These are phyloP conservation scores for Microplitis deprimator DNA, from an alignment of 2,888 invertebrate genomes.

Conservation along the genomic window DNA sequence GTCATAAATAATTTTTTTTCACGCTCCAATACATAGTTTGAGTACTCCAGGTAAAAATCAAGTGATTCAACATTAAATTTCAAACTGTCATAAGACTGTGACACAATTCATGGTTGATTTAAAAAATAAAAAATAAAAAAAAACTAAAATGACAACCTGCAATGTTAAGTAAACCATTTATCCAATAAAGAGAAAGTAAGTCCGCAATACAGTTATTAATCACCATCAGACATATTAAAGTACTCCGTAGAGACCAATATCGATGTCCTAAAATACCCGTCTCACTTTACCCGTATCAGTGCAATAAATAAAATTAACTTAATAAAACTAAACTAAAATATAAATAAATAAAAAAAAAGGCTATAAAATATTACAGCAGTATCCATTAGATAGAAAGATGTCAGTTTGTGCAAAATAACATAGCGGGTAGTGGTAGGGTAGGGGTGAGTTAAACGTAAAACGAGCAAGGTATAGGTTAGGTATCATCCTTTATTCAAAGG, in stretches of 20 bases:
- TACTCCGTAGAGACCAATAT: slow-evolving; percentile 28
- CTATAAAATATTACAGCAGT: neutral
- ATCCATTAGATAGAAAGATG: slow-evolving; percentile 8
- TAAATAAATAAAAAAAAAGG: neutral
- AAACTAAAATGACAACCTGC: slow-evolving; percentile 28
- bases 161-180: slow-evolving; percentile 38
- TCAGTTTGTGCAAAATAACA: slow-evolving; percentile 20
- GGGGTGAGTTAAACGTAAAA: slow-evolving; percentile 56
- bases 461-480: slow-evolving; percentile 51
- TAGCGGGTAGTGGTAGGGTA: neutral
- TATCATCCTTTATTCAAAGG: slow-evolving; percentile 59
- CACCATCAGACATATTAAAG: slow-evolving; percentile 26
- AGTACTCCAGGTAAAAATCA: neutral
- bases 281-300: neutral
- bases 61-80: neutral
- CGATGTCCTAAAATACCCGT: neutral
- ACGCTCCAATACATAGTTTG: neutral
- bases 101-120: neutral
- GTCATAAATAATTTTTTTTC: neutral
- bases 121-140: neutral
- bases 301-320: slow-evolving; percentile 4
- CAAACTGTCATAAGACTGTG: neutral
- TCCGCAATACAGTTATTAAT: slow-evolving; percentile 31
- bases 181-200: slow-evolving; percentile 44
- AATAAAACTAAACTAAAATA: neutral